Percentiles rank a stretch among this genome's conserved stretches.
Conservation (phyloP, 2,113 vertebrate species). For the Phyllopteryx taeniolatus region DNA sequence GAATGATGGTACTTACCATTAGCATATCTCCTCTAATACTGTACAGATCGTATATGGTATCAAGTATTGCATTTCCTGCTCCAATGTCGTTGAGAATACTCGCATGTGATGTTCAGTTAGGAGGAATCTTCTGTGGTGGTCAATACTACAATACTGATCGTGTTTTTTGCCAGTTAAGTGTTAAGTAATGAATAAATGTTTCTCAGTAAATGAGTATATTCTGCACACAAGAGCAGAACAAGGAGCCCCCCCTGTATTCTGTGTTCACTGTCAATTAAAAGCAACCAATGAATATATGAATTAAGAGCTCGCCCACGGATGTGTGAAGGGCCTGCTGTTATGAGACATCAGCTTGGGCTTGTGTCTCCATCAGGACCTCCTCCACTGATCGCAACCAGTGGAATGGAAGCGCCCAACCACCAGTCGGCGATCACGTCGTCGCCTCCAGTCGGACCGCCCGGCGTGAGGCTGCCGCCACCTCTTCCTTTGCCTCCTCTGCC, state of each 20-base stretch:
- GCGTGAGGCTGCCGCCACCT: conserved; percentile 85
- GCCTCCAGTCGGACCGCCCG: conserved; percentile 85
- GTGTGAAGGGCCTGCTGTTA: conserved; percentile 5
- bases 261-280: neutral
- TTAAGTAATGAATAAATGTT: too few species aligned
- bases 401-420: conserved; percentile 83
- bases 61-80: too few species aligned
- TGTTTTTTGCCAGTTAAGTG: too few species aligned
- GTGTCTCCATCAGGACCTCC: conserved; percentile 83
- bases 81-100: too few species aligned
- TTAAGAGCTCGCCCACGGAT: neutral
- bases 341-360: conserved; percentile 55
- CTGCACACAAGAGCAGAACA: neutral
- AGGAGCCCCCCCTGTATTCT: neutral
- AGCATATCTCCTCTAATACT: neutral
- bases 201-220: too few species aligned
- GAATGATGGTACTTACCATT: neutral
- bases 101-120: too few species aligned
- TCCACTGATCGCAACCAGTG: conserved; percentile 82
- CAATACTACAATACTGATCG: too few species aligned
- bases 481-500: conserved; percentile 59
- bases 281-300: conserved; percentile 3
- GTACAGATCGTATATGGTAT: neutral
- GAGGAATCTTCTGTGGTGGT: too few species aligned
- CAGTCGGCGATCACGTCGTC: conserved; percentile 83